These are phyloP conservation scores for Dromiciops gliroides DNA, from an alignment of 2,113 vertebrate genomes.

Conservation along the genomic window DNA sequence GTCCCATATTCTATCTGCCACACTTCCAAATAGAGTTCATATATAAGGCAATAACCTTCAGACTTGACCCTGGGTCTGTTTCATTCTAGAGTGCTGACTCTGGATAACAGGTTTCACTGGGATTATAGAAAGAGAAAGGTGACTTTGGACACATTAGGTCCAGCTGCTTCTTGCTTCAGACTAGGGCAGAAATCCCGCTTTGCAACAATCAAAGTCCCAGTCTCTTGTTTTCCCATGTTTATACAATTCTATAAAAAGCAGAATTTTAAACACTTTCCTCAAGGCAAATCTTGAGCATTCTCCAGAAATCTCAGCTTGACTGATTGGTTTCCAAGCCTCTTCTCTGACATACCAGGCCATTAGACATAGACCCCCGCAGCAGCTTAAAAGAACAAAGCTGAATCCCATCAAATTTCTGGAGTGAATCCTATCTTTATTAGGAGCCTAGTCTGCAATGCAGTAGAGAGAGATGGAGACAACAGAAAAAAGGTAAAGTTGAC, in stretches of 20 bases:
- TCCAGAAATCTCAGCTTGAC: neutral
- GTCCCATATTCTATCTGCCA: neutral
- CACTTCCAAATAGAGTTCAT: neutral
- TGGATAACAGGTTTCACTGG: neutral
- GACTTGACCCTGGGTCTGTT: neutral
- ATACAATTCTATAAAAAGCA: neutral
- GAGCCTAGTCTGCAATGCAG: neutral
- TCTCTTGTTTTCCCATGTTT: neutral
- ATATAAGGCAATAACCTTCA: neutral
- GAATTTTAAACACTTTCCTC: neutral
- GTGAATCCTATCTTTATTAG: neutral
- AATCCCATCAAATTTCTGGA: neutral
- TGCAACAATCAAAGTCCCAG: neutral
- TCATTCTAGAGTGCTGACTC: neutral
- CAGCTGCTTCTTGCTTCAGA: neutral
- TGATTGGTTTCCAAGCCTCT: neutral
- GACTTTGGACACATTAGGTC: neutral
- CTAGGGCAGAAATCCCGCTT: neutral
- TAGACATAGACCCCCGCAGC: neutral
- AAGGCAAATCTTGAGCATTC: conserved; percentile 8
- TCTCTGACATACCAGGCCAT: conserved; percentile 7
- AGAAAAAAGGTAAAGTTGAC: neutral
- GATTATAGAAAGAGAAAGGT: neutral
- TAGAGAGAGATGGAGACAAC: neutral
- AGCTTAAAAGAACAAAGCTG: conserved; percentile 29